Evolutionary conservation across 2,113 vertebrate species (phyloP).

Genomic region (Apaloderma vittatum): DNA sequence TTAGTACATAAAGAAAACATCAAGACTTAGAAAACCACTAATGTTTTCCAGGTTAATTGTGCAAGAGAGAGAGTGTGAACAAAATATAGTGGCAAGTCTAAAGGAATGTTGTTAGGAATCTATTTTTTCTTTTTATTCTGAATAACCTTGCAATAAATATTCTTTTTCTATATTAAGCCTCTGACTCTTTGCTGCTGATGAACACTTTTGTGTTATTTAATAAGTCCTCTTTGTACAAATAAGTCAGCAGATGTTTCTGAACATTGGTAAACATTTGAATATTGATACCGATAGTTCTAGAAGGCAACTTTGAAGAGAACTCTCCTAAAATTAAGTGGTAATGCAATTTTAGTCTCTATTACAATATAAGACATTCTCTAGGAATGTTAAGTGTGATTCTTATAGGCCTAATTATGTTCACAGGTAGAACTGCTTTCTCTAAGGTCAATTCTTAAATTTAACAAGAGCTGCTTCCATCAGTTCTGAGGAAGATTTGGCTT

Average conservation of each 20-base stretch:
- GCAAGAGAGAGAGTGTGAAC: not conserved
- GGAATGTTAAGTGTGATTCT: not conserved
- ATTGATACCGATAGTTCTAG: not conserved
- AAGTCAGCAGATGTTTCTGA: not conserved
- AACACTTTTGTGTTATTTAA: not conserved
- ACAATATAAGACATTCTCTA: not conserved
- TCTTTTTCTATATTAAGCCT: not conserved
- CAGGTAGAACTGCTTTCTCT: not conserved
- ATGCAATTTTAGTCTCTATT: not conserved
- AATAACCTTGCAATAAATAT: not conserved
- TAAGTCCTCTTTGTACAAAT: not conserved
- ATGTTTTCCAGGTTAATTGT: slow-evolving; percentile 24
- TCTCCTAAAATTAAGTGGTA: not conserved
- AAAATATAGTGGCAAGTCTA: not conserved
- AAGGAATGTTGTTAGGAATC: not conserved
- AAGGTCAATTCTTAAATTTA: not conserved
- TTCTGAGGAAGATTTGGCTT: not conserved
- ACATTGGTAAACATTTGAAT: not conserved
- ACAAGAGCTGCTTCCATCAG: not conserved
- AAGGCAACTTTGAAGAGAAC: not conserved
- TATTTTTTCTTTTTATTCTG: not conserved
- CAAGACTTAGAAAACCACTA: slow-evolving; percentile 8
- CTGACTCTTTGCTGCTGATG: not conserved
- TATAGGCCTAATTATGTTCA: not conserved
- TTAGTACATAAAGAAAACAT: not conserved